phyloP scores from a whole-genome alignment of 2,888 invertebrate species.

The Camponotus fellah region DNA sequence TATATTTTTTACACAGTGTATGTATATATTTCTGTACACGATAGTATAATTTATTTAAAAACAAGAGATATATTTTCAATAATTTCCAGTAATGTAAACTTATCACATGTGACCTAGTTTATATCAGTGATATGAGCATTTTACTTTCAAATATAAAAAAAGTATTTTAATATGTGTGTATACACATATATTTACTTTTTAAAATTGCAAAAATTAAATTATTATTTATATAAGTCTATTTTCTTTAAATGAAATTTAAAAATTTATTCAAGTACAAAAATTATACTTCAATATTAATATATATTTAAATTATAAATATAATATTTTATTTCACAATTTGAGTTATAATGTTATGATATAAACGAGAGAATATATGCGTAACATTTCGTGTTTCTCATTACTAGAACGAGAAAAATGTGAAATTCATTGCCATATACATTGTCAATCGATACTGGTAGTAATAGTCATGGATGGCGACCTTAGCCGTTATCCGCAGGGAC shows the following conservation, averaged over 20 bases:
- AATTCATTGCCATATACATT: conserved; percentile 25
- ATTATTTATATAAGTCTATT: neutral
- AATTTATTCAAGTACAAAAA: neutral
- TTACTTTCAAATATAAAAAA: neutral
- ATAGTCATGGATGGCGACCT: conserved; percentile 65
- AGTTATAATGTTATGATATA: neutral
- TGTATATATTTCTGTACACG: neutral
- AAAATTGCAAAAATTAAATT: neutral
- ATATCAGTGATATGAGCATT: neutral
- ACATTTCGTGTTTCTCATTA: neutral
- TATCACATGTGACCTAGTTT: neutral
- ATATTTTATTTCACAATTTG: neutral
- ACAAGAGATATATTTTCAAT: neutral
- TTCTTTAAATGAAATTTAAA: neutral
- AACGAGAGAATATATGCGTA: neutral
- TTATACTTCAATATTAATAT: neutral
- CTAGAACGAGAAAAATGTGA: conserved; percentile 4
- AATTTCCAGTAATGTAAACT: neutral
- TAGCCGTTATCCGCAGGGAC: conserved; percentile 68
- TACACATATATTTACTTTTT: neutral
- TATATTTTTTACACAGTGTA: neutral
- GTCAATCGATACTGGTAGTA: conserved; percentile 33
- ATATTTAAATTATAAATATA: neutral
- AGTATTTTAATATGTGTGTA: too few relatives aligned
- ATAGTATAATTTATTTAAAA: conserved; percentile 7